Conservation (phyloP, 64 coral and sea anemone genomes). For the Trachythela sp. region DNA sequence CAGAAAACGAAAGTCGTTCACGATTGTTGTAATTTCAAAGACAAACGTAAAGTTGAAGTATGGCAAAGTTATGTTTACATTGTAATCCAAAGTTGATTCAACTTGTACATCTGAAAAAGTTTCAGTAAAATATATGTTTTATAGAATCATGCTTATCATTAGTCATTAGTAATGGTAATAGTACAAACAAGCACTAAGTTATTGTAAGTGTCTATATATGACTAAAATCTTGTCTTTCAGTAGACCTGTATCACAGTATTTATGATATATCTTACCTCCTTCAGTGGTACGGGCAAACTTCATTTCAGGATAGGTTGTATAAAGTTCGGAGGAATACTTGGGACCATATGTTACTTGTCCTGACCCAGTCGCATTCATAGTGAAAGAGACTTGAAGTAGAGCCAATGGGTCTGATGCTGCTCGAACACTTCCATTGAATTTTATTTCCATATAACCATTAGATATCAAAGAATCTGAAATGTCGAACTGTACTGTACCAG, state of each 20-base stretch:
- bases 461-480: not conserved
- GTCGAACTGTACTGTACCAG: not conserved
- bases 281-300: not conserved
- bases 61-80: constrained; percentile 64
- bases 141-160: too few species aligned
- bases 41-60: constrained; percentile 64
- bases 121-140: not conserved
- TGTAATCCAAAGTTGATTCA: constrained; percentile 52
- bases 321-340: not conserved
- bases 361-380: not conserved
- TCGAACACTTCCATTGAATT: not conserved
- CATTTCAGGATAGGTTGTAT: not conserved
- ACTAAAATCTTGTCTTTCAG: too few species aligned
- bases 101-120: constrained; percentile 54
- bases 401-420: not conserved
- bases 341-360: not conserved
- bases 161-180: too few species aligned
- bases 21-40: constrained; percentile 65
- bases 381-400: not conserved
- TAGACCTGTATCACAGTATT: too few species aligned
- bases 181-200: too few species aligned
- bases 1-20: constrained; percentile 94
- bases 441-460: not conserved
- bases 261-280: too few species aligned
- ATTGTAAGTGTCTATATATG: too few species aligned